Base-by-base conservation (phyloP, 53 echinoderm and acorn worm species). In the Henricia sp. region DNA sequence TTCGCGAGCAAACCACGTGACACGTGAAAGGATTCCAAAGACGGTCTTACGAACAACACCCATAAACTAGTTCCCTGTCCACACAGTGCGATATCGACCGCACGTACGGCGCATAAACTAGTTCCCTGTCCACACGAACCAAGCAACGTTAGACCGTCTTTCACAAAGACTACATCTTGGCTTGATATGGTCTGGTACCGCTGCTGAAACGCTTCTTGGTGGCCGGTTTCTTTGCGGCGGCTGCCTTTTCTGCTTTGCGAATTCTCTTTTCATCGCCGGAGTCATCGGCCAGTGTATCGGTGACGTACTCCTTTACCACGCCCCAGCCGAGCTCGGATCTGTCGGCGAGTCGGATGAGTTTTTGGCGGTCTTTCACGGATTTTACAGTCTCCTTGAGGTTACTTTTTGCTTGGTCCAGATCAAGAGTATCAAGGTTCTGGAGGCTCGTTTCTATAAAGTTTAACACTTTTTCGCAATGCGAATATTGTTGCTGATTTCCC, bases 261-360 rank as follows among this genome's bases (percentile, higher is more conserved):
- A 60, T 60, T 26, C 62, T 24, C 32, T 60, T 60, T 27, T 60
- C 62, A 27, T 77, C 39, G 39, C 24, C 25, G 8, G 77, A 57
- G n/a, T 71, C 52, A 17, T 10, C 53, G 6, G 62, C 62, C 26
- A 72, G 51, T 3, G 10, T 28, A 25, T 72, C 72, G 2, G 21
- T 25, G 21, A 46, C 26, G n/a, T 46, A 44, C 27, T 72, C 72
- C 26, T 72, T 50, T 2, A 72, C 72, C 4, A 50, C 50, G 24
- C 25, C 43, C 72, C 72, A 72, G 16, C 50, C 72, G 26, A 27
- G 27, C 6, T 60, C 62, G 3, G 62, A 72, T 25, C 50, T 46
- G 50, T 72, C 72, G 0, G 72, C 72, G 6, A 72, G 33, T 17
- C 50, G 46, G 6, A 72, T 50, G 5, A 72, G 50, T 29, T 72